Base-by-base conservation (phyloP, 2,113 vertebrate species). In the Mesembrinibis cayennensis region DNA sequence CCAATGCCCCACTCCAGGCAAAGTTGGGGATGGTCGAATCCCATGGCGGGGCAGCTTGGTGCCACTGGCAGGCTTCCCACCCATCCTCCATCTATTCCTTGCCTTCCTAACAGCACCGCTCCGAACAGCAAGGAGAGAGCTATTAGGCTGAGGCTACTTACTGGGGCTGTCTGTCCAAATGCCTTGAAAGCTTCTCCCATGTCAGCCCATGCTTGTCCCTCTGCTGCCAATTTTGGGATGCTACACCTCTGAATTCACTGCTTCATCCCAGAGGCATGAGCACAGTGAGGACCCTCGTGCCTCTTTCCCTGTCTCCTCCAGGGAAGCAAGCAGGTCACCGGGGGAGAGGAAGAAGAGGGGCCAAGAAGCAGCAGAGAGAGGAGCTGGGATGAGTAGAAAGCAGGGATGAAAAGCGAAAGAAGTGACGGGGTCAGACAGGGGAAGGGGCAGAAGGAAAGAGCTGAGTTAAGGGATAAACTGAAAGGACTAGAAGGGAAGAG, bases 231-330 rank as follows among this genome's bases (percentile, higher is more conserved):
- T 40, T 70, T 76, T 0, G 1, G 69, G 42, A 62, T 67, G 47
- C 47, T 50, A 62, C 29, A 36, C 22, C 38, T 70, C 50, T 66
- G 27, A 70, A 72, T 36, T 82, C 40, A 87, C 9, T 3, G 1
- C 50, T 66, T 58, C 7, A 0, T 47, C 58, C 19, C 20, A n/a
- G 69, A 81, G 36, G 47, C 27, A 55, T 0, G 1, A 77, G 16
- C 12, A 50, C 0, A 0, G 74, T 45, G 58, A 61, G 69, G 47
- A 61, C 13, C 22, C 12, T 45, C 1, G 0, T 23, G 20, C 25
- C 23, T 59, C n/a, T 42, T 42, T 47, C 22, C 32, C 15, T 34
- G 30, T 15, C 49, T 79, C 7, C 26, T 71, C 30, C n/a, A 74
- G 50, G 18, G 26, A 91, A 84, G 25, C 52, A 79, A 79, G 14